Base-by-base conservation (phyloP, 2,113 vertebrate species). In the Sylvietta virens region DNA sequence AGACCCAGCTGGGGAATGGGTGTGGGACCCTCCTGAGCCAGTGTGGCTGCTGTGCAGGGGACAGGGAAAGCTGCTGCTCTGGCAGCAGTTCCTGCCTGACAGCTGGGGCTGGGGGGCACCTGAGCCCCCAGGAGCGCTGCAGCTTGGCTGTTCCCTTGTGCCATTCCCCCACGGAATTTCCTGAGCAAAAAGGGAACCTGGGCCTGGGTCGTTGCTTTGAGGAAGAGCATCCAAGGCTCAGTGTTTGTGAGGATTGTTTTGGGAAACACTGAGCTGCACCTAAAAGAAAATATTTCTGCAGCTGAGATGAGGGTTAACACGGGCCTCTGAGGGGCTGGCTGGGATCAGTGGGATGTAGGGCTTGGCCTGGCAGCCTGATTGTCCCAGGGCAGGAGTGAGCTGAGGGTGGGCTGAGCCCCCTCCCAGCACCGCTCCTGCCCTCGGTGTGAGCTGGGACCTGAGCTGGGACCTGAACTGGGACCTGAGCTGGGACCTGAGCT, bases 291-390 rank as follows among this genome's bases (percentile, higher is more conserved):
- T 3, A 35, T 22, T 50, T 56, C 50, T 44, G 65, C 19, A 23
- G 56, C 69, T 78, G 44, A 11, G n/a, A 4, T 33, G 35, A 30
- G 47, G 15, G 37, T 17, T 26, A 18, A 7, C 28, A 37, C 0
- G 4, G 57, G 39, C n/a, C 40, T 13, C 15, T 0, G 19, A 31
- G 65, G 10, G 37, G 24, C 71, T 61, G 0, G 0, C n/a, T 26
- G 26, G 45, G 23, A 13, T 28, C 28, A 0, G 3, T 28, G 74
- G 39, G 62, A 66, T 56, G n/a, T 9, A 31, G 40, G 33, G 26
- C 39, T 54, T 44, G 33, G 40, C 19, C 74, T 51, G 45, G 30
- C 30, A 50, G 28, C 30, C 37, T 44, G 47, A 17, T 18, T 42
- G 24, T 44, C 20, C 60, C 60, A 35, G 26, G 39, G 60, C 60